Percentiles rank a stretch among this genome's conserved stretches.
These are phyloP conservation scores for Autographa gamma DNA, from an alignment of 2,888 invertebrate genomes.

Conservation along the genomic window DNA sequence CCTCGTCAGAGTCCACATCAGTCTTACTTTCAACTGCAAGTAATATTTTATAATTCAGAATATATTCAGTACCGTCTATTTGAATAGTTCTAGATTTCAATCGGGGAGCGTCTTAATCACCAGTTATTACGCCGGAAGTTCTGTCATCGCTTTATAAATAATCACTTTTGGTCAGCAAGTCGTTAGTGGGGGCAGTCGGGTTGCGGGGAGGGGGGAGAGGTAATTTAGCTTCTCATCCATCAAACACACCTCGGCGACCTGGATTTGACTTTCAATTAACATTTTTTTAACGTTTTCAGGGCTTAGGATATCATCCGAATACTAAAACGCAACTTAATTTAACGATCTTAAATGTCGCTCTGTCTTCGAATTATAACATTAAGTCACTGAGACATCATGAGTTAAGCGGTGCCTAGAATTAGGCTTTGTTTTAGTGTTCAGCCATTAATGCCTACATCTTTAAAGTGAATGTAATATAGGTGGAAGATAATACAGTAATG, in stretches of 20 bases:
- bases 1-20: slow-evolving; percentile 17
- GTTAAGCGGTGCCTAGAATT: no score
- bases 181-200: slow-evolving; percentile 72
- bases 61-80: slow-evolving; percentile 51
- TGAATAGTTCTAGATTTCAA: slow-evolving; percentile 70
- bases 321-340: no score
- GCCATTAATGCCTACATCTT: background rate
- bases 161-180: slow-evolving; percentile 79
- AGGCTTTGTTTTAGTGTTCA: no score
- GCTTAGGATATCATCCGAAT: slow-evolving; percentile 4
- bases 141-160: slow-evolving; percentile 85
- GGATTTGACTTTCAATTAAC: slow-evolving; percentile 80
- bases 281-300: slow-evolving; percentile 44
- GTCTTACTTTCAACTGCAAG: slow-evolving; percentile 35
- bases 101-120: slow-evolving; percentile 73
- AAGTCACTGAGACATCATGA: no score
- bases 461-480: background rate
- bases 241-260: slow-evolving; percentile 79
- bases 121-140: slow-evolving; percentile 80
- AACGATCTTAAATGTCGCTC: no score
- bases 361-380: no score
- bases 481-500: background rate
- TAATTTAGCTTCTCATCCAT: slow-evolving; percentile 85
- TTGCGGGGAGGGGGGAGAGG: slow-evolving; percentile 63
- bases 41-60: slow-evolving; percentile 49